A percentile compares a stretch with the other conserved stretches of the same genome.
phyloP scores from a whole-genome alignment of 1,140 invertebrate genomes.

The Zeugodacus cucurbitae region DNA sequence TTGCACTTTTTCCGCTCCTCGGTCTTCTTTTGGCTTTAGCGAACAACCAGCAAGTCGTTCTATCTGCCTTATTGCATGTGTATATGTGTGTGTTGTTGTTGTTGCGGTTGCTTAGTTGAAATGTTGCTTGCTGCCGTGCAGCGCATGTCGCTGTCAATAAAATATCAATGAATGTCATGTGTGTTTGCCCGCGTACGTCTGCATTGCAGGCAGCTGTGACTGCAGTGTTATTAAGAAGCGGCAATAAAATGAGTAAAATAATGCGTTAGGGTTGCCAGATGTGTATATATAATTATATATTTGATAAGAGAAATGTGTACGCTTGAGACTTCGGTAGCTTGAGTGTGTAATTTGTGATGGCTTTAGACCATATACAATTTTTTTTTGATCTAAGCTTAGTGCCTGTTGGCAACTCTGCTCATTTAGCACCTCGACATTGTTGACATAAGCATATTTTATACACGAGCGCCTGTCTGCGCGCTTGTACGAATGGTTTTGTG shows the following conservation, averaged over 20 bases:
- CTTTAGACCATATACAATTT: no score
- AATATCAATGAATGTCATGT: constrained; percentile 36
- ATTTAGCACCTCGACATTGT: neutral
- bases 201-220: constrained; percentile 26
- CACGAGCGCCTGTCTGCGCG: neutral
- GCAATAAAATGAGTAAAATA: neutral
- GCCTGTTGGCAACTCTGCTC: neutral
- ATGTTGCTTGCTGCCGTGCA: neutral
- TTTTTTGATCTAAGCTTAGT: no score
- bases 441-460: neutral
- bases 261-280: neutral
- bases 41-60: neutral
- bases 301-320: no score
- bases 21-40: neutral
- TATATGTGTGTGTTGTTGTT: neutral
- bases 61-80: neutral
- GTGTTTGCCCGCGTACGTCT: neutral
- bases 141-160: constrained; percentile 19
- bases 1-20: neutral
- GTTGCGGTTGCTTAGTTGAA: neutral
- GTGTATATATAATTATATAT: neutral
- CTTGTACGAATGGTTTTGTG: neutral
- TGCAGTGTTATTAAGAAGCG: constrained; percentile 1
- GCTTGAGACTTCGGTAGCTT: no score
- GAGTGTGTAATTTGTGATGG: no score